Percentiles rank a stretch among this genome's conserved stretches.
These are phyloP conservation scores for Ceratothoa steindachneri DNA, from an alignment of 2,888 invertebrate genomes.

Conservation along the genomic window DNA sequence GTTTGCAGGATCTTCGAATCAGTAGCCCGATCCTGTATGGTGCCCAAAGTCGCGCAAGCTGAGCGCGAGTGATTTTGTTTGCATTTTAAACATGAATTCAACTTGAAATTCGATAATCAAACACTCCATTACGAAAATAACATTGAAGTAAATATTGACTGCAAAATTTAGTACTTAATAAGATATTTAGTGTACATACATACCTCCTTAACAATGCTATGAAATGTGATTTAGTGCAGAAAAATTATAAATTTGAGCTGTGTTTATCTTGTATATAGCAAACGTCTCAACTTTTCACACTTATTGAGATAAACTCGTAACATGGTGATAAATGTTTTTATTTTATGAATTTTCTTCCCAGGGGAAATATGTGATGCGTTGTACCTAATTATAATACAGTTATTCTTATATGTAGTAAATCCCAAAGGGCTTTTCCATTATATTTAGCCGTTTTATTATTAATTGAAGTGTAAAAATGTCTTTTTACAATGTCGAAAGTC, in stretches of 20 bases:
- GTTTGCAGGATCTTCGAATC: slow-evolving; percentile 66
- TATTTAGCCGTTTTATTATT: background rate
- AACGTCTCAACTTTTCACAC: too few species aligned
- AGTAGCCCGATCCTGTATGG: slow-evolving; percentile 92
- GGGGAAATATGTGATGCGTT: background rate
- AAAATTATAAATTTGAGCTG: background rate
- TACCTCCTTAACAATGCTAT: too few species aligned
- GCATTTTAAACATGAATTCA: background rate
- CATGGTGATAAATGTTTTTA: too few species aligned
- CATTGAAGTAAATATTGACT: too few species aligned
- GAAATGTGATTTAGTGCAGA: too few species aligned
- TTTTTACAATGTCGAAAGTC: background rate
- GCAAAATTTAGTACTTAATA: too few species aligned
- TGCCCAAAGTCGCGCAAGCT: slow-evolving; percentile 51
- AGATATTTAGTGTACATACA: too few species aligned
- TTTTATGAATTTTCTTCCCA: background rate
- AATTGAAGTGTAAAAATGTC: background rate
- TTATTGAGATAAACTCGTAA: too few species aligned
- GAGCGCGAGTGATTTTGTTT: background rate
- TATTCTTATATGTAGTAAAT: background rate
- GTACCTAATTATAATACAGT: background rate
- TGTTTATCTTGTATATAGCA: too few species aligned
- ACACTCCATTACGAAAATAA: too few species aligned
- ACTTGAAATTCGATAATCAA: too few species aligned
- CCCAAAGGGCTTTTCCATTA: background rate